phyloP scores from a whole-genome alignment of 2,797 vertebrate genomes.

The Melopsittacus undulatus region DNA sequence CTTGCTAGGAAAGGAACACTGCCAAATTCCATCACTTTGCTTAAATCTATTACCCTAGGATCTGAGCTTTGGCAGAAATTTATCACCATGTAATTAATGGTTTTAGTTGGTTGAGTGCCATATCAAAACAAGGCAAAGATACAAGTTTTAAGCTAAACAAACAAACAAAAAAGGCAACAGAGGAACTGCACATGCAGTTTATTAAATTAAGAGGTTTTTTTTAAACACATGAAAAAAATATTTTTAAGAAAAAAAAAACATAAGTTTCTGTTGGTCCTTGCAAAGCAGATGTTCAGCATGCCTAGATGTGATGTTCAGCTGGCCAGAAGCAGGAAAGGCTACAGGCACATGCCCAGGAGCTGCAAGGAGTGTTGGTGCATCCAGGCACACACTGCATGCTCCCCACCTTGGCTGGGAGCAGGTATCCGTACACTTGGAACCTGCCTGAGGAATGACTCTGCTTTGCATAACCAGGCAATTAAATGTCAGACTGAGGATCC shows the following conservation, averaged over 20 bases:
- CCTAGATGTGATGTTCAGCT: background rate
- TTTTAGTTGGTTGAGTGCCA: background rate
- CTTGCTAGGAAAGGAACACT: slow-evolving; percentile 28
- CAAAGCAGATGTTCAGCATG: background rate
- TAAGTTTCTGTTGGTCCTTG: background rate
- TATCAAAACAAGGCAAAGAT: background rate
- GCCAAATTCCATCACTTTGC: slow-evolving; percentile 36
- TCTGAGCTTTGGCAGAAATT: background rate
- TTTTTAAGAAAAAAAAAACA: rapidly evolving
- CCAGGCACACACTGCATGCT: background rate
- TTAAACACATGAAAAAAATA: background rate
- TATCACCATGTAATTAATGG: slow-evolving; percentile 29
- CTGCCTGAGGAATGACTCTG: background rate
- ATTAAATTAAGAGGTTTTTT: background rate
- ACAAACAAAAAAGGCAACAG: background rate
- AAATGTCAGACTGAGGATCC: background rate
- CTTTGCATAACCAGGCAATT: background rate
- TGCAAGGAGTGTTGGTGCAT: rapidly evolving
- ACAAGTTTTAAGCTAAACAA: background rate
- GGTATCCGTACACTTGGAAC: background rate
- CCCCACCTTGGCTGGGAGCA: background rate
- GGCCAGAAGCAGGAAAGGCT: background rate
- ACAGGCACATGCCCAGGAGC: rapidly evolving
- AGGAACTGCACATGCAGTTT: background rate
- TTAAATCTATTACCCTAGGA: background rate